phyloP scores from a whole-genome alignment of 2,888 invertebrate genomes.

The Tetanocera ferruginea region DNA sequence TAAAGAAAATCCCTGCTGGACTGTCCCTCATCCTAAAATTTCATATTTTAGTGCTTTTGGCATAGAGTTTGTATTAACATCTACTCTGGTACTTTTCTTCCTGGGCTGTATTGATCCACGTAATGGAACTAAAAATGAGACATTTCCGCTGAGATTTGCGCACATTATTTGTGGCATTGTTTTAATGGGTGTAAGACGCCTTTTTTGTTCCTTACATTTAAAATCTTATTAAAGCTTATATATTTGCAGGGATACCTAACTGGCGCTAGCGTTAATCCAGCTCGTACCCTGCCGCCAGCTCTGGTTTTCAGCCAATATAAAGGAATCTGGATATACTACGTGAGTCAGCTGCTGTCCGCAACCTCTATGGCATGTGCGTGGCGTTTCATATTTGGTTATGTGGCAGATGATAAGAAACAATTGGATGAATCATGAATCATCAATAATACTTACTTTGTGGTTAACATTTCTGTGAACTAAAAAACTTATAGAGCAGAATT shows the following conservation, averaged over 20 bases:
- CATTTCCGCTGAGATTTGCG: neutral
- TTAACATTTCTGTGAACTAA: no score
- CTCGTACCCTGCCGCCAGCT: slow-evolving; percentile 78
- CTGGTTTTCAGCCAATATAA: slow-evolving; percentile 77
- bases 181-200: neutral
- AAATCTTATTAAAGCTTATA: no score
- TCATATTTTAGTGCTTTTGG: neutral
- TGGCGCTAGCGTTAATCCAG: slow-evolving; percentile 80
- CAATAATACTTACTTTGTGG: no score
- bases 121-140: neutral
- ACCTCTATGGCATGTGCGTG: neutral
- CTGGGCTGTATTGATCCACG: slow-evolving; percentile 40
- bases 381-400: neutral
- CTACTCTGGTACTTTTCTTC: slow-evolving; percentile 33
- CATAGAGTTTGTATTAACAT: slow-evolving; percentile 8
- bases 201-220: neutral
- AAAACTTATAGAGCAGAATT: no score
- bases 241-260: slow-evolving; percentile 68
- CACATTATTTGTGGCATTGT: neutral
- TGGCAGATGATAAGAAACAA: no score
- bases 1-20: neutral
- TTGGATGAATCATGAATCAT: no score
- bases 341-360: neutral
- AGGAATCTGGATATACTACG: slow-evolving; percentile 78
- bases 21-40: neutral